Conservation (phyloP, 2,113 vertebrate species). For the Eolophus roseicapilla region DNA sequence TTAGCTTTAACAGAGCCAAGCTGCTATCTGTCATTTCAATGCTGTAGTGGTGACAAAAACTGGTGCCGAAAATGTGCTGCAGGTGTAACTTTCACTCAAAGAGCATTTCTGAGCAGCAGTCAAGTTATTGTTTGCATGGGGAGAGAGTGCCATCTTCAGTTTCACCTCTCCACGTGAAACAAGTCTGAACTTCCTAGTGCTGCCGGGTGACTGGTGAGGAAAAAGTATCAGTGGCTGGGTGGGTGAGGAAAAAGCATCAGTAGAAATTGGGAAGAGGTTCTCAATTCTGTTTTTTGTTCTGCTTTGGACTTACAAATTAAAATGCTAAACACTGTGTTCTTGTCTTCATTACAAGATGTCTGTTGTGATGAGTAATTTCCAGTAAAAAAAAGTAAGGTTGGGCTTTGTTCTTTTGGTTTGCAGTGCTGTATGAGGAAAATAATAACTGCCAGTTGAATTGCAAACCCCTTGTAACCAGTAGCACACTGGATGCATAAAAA, state of each 20-base stretch:
- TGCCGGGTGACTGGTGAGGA: not conserved
- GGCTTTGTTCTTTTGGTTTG: not conserved
- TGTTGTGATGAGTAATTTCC: not conserved
- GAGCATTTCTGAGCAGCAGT: slow-evolving; percentile 12
- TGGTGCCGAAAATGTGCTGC: slow-evolving; percentile 61
- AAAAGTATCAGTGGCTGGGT: not conserved
- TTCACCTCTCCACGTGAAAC: not conserved
- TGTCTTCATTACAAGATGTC: not conserved
- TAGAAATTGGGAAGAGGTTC: not conserved
- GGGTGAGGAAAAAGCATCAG: not conserved
- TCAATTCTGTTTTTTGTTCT: not conserved
- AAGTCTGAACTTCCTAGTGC: not conserved
- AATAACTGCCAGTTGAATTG: not conserved
- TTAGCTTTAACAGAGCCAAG: slow-evolving; percentile 64
- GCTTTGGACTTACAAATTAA: not conserved
- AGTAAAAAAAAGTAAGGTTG: not conserved
- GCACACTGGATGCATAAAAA: not conserved
- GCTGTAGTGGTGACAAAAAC: slow-evolving; percentile 63
- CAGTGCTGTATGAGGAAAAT: not conserved
- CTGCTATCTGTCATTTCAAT: slow-evolving; percentile 64
- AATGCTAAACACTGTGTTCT: not conserved
- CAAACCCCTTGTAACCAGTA: not conserved
- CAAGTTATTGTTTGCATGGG: slow-evolving; percentile 21
- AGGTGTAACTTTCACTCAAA: slow-evolving; percentile 73
- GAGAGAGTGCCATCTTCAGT: slow-evolving; percentile 87